Evolutionary conservation across 2,113 vertebrate species (phyloP).

Genomic region (Vicugna pacos): DNA sequence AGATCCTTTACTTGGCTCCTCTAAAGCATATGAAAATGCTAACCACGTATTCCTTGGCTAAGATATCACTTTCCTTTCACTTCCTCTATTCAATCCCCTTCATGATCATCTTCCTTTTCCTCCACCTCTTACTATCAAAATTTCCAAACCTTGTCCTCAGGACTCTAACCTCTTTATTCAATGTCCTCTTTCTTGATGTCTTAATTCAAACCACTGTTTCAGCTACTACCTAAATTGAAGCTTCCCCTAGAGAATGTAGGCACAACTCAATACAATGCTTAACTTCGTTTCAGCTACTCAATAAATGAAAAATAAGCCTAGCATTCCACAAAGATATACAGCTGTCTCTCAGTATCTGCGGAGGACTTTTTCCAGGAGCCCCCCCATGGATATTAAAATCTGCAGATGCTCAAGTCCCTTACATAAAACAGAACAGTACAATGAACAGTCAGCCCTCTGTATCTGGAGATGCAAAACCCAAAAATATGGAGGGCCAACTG

Average conservation of each 20-base stretch:
- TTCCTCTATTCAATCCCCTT: background rate
- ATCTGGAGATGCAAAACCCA: background rate
- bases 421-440: background rate
- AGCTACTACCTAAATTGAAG: background rate
- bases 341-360: background rate
- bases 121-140: too few species aligned
- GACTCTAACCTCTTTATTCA: background rate
- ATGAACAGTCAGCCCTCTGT: background rate
- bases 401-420: background rate
- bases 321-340: background rate
- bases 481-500: background rate
- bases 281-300: background rate
- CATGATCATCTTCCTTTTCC: background rate
- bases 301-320: background rate
- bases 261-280: background rate
- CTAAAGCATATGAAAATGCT: background rate
- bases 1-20: background rate
- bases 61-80: background rate
- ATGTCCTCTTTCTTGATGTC: background rate
- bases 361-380: background rate
- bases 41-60: background rate
- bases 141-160: background rate
- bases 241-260: background rate
- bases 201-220: slow-evolving; percentile 12
- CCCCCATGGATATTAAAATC: background rate